Percentiles rank a stretch among this genome's conserved stretches.
These are phyloP conservation scores for Clarias macrocephalus DNA, from an alignment of 2,113 vertebrate genomes.

Conservation along the genomic window DNA sequence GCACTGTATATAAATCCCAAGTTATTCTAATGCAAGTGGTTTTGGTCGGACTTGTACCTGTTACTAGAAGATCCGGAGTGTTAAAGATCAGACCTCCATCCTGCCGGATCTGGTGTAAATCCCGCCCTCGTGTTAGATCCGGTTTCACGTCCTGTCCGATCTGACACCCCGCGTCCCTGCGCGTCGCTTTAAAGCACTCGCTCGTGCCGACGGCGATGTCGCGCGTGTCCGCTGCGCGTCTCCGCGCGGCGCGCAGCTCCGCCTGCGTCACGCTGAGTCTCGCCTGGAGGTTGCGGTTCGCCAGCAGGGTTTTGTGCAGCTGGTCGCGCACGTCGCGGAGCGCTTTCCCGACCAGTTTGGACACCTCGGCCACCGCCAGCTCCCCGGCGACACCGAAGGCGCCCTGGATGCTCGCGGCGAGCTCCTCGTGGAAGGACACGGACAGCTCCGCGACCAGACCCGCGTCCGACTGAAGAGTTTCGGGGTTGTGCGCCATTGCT, in stretches of 20 bases:
- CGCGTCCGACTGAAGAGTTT: conserved; percentile 7
- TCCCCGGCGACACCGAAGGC: conserved; percentile 61
- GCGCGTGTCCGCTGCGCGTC: conserved; percentile 17
- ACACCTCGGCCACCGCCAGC: conserved; percentile 58
- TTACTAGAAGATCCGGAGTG: not conserved
- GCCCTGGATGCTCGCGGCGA: conserved; percentile 57
- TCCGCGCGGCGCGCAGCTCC: conserved; percentile 45
- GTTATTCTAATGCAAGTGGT: no score
- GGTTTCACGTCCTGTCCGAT: conserved; percentile 47
- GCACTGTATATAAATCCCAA: no score
- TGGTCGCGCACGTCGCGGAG: conserved; percentile 54
- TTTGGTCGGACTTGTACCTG: not conserved
- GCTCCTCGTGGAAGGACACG: conserved; percentile 58
- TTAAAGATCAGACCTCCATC: conserved; percentile 26
- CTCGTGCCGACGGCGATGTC: not conserved
- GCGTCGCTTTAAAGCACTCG: no score
- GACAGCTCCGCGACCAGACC: conserved; percentile 53
- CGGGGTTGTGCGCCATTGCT: conserved; percentile 32
- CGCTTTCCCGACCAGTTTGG: conserved; percentile 55
- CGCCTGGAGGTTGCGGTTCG: conserved; percentile 53
- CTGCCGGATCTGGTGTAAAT: not conserved
- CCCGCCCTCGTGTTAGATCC: not conserved
- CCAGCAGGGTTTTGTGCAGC: conserved; percentile 56
- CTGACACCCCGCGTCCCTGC: no score
- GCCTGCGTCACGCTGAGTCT: conserved; percentile 46